A percentile compares a stretch with the other conserved stretches of the same genome.
Conservation (phyloP, 2,888 invertebrate species). For the Drosophila melanocephala region DNA sequence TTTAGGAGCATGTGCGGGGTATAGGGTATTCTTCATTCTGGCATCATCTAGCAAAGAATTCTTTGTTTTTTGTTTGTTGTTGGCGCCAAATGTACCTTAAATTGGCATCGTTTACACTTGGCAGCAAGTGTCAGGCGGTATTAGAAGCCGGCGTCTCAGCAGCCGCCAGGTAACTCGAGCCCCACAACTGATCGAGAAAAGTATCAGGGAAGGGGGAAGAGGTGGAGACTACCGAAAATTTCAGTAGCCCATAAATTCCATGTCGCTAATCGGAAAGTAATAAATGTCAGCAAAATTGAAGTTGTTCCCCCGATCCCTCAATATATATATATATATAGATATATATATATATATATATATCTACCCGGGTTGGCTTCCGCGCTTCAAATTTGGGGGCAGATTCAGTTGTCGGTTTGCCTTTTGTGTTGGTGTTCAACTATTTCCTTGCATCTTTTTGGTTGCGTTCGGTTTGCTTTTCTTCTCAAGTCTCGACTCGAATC, state of each 20-base stretch:
- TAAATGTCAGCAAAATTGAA: constrained; percentile 63
- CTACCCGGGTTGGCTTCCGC: constrained; percentile 45
- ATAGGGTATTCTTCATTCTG: not conserved
- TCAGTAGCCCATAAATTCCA: constrained; percentile 78
- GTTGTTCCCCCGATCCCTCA: constrained; percentile 4
- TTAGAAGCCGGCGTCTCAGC: constrained; percentile 56
- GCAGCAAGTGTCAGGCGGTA: constrained; percentile 74
- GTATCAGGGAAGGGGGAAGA: not conserved
- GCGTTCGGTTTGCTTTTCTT: not conserved
- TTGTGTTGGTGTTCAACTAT: constrained; percentile 37
- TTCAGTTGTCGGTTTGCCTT: constrained; percentile 47
- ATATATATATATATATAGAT: not conserved
- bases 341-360: not conserved
- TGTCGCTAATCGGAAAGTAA: constrained; percentile 75
- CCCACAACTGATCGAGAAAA: constrained; percentile 19
- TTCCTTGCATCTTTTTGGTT: constrained; percentile 41
- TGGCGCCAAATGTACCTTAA: constrained; percentile 57
- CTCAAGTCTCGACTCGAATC: constrained; percentile 22
- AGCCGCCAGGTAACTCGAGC: constrained; percentile 54
- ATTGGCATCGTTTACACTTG: constrained; percentile 71
- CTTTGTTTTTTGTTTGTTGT: not conserved
- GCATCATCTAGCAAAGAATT: not conserved
- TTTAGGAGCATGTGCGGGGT: too few relatives aligned
- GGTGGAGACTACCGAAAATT: constrained; percentile 38
- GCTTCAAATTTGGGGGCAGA: constrained; percentile 33